Conservation (phyloP, 2,888 invertebrate species). For the Sinopyrophorus schimmeli region DNA sequence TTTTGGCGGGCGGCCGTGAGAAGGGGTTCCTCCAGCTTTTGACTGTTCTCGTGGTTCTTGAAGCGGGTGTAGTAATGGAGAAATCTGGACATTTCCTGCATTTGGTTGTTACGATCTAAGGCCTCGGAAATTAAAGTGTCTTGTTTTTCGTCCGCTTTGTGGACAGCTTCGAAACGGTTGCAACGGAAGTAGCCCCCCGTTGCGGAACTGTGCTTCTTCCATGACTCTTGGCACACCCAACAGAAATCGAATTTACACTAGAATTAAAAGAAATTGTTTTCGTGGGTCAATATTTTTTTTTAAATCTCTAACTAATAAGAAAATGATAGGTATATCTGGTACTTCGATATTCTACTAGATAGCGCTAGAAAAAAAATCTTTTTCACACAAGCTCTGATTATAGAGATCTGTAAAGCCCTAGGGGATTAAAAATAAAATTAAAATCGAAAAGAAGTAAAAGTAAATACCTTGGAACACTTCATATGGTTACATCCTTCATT, state of each 20-base stretch:
- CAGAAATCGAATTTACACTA: conserved; percentile 74
- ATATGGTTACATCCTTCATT: conserved; percentile 75
- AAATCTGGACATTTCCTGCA: conserved; percentile 68
- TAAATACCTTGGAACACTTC: conserved; percentile 73
- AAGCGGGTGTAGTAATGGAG: conserved; percentile 68
- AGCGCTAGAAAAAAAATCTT: no score
- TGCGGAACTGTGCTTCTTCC: conserved; percentile 71
- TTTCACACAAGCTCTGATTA: no score
- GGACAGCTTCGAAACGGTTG: conserved; percentile 64
- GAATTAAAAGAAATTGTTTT: conserved; percentile 36
- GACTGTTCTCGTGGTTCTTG: conserved; percentile 68
- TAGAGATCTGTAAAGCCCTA: no score
- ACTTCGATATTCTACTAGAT: no score
- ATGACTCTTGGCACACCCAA: conserved; percentile 72
- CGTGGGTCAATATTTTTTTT: neutral
- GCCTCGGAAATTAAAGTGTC: conserved; percentile 63
- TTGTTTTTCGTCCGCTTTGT: conserved; percentile 65
- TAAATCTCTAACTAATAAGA: no score
- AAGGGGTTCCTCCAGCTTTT: conserved; percentile 65
- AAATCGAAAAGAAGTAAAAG: no score
- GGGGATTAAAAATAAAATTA: no score
- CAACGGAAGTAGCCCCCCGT: conserved; percentile 71
- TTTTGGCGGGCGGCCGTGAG: conserved; percentile 63
- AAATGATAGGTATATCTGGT: no score
- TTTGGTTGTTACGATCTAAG: conserved; percentile 59